Evolutionary conservation across 37 sponge, comb jelly and placozoan genomes (phyloP), one percentile per base, ranked within the genome.

Genomic region (Ephydatia muelleri): DNA sequence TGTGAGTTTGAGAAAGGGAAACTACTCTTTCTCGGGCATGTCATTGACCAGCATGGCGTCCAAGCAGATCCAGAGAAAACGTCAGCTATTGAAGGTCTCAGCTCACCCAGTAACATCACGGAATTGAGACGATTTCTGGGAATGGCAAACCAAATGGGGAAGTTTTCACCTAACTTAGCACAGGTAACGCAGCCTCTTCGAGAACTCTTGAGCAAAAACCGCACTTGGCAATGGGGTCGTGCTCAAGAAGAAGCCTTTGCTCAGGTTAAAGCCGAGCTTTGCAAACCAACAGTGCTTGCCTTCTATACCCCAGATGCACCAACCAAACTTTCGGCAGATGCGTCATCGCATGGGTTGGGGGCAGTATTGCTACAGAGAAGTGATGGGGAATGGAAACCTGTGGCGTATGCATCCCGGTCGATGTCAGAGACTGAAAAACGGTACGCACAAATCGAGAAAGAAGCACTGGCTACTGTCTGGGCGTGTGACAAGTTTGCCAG

Each of bases 141-240:
- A 29, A 91, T 86, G 91, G 87, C 75, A 1, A 91, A 85, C 67
- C 83, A 86, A 70, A 43, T 86, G 70, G 87, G 83, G 13, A 91
- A 86, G 39, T 83, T 85, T 35, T 40, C 86, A 12, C 80, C 67
- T 25, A 91, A 83, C 48, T 19, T 85, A 49, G 86, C 87, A 22
- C 82, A 87, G 35, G 3, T 87, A 12, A 76, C 69, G 11, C 75
- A 87, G 81, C 87, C 87, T 34, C 85, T 89, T 34, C 76, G 81
- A 39, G 71, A 80, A 33, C 81, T 80, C 12, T 77, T 89, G 2
- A 75, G 84, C 21, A 84, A 49, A 33, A 77, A 83, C 33, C 1
- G 80, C 49, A 30, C 78, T 19, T 89, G 89, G 89, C 8, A 70
- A 37, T 89, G 84, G 84, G 84, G 85, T 16, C 80, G 65, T 11